Evolutionary conservation across 2,113 vertebrate species (phyloP), one percentile per base, ranked within the genome.

Genomic region (Tricholaema leucomelas): DNA sequence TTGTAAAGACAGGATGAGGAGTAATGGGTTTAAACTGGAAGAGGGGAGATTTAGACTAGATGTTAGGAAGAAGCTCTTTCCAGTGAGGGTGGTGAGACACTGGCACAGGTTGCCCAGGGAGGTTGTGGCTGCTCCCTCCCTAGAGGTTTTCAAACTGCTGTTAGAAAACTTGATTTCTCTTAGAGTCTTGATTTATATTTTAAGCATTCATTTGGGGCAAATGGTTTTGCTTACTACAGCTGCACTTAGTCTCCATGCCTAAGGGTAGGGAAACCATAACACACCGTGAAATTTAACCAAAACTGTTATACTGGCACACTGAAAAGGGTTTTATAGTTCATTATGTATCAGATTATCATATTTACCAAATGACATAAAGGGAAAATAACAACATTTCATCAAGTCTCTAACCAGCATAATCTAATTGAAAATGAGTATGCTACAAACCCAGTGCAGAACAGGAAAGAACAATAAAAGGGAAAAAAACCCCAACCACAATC

Each of bases 351-450:
- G 30, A 80, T 82, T n/a, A 87, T 80, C 25, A 3, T 90, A 67
- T 90, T 93, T 81, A 73, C 50, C 33, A 59, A 79, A 61, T 81
- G 74, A n/a, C 7, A 2, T 75, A 55, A 75, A 55, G 28, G 40
- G 63, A 78, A 81, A 81, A 84, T 55, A 93, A 28, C 65, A 81
- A 48, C 82, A n/a, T 88, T 91, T 92, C 70, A 75, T 79, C 36
- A 81, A 50, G 61, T 76, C 40, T 83, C 40, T 90, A 93, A 36
- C 59, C 63, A 93, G 36, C 28, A n/a, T 79, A 90, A 86, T 94
- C 55, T 73, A 66, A 90, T 95, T 86, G 81, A 40, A 74, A 88
- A 86, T 73, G 2, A 91, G 24, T 50, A 12, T 76, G 40, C 61
- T 80, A 73, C 30, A 80, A 85, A 85, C 30, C 0, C 24, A 81